phyloP scores from a whole-genome alignment of 2,113 vertebrate genomes.

The Polypterus senegalus region DNA sequence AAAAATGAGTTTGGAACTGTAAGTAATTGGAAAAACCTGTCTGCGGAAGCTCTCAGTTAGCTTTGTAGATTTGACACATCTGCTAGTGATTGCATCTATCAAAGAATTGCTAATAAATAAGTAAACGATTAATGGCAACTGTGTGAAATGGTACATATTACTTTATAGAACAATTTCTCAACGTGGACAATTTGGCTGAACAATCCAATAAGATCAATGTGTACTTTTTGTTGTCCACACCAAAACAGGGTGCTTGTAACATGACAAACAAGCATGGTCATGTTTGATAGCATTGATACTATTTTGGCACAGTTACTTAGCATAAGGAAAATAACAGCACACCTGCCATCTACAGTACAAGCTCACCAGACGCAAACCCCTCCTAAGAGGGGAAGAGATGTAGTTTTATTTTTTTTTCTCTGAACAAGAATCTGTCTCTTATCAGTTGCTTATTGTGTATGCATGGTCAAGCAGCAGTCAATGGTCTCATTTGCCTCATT shows the following conservation, averaged over 20 bases:
- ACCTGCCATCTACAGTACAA: slow-evolving; percentile 24
- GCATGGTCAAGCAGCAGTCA: slow-evolving; percentile 63
- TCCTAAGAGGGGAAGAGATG: slow-evolving; percentile 29
- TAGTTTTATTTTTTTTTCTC: slow-evolving; percentile 38
- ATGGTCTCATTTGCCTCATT: slow-evolving; percentile 69
- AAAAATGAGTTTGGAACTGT: slow-evolving; percentile 20
- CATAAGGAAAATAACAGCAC: slow-evolving; percentile 29
- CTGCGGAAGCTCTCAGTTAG: slow-evolving; percentile 35
- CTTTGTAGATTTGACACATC: slow-evolving; percentile 38
- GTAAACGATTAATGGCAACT: slow-evolving; percentile 35
- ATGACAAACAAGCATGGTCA: no score
- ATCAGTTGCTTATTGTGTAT: slow-evolving; percentile 53
- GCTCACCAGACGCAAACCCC: slow-evolving; percentile 35
- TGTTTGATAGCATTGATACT: no score
- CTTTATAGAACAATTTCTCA: background rate
- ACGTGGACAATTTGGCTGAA: background rate
- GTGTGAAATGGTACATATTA: slow-evolving; percentile 3
- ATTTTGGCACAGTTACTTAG: slow-evolving; percentile 10
- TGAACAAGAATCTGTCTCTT: slow-evolving; percentile 39
- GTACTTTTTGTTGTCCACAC: background rate
- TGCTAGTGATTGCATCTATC: slow-evolving; percentile 33
- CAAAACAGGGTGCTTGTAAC: background rate
- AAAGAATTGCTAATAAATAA: slow-evolving; percentile 41
- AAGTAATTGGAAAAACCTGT: slow-evolving; percentile 41
- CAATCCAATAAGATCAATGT: background rate